Base-by-base conservation (phyloP, 2,888 invertebrate species). In the Chrysodeixis includens region DNA sequence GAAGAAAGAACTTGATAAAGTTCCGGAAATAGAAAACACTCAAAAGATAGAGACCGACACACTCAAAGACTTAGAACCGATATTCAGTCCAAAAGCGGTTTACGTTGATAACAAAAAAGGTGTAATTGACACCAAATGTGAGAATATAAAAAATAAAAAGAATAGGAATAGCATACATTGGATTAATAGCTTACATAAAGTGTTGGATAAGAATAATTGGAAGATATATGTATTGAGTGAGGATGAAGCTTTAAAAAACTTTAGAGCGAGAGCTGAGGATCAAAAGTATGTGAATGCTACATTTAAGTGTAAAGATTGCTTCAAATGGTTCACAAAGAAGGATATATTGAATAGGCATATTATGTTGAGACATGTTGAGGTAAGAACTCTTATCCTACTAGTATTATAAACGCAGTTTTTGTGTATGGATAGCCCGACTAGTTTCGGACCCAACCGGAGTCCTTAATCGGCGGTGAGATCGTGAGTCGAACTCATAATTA, bases 301-400 rank as follows among this genome's bases (percentile, higher is more conserved):
- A 0, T 91, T 78, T 66, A 92, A 93, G 74, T 94, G 94, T 74
- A 79, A 76, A 0, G 87, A 91, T 53, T 94, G 94, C 69, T 90
- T 89, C 52, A 93, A 90, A 75, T 88, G 92, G 0, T 94, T 94
- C 62, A 92, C 93, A 0, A 93, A 92, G 64, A 87, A 88, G 46
- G 88, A 92, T 30, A 94, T 93, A 83, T 66, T 92, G 12, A 82
- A 85, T 9, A 82, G 94, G 51, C 94, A 94, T 77, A 76, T 73
- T 1, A 81, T 86, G 35, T 73, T 90, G 20, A 84, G 90, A 35
- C 94, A 94, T 78, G 83, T 82, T 80, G 87, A 90, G 88, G 94
- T 94, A 84, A 77, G 65, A 49, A 7, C 14, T 32, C 53, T 16
- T 53, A 9, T 8, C 30, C 30, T 30, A 30, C 14, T 51, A n/a